Evolutionary conservation across 2,113 vertebrate species (phyloP).

Genomic region (Ptilorrhoa leucosticta): DNA sequence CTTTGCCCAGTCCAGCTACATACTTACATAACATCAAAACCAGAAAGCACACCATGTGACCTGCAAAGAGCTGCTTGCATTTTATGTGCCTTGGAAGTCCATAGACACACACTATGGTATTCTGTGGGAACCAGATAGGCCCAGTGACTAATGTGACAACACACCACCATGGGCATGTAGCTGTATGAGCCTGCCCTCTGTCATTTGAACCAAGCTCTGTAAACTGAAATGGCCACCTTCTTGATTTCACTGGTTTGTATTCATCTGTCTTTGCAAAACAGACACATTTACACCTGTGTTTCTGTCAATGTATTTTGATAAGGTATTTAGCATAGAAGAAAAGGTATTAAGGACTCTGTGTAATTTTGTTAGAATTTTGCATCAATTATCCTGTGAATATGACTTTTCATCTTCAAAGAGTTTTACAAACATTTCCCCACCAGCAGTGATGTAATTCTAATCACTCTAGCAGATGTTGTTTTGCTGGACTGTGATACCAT

Average conservation of each 20-base stretch:
- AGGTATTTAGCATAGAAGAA: neutral
- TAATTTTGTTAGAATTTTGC: neutral
- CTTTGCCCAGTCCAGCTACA: neutral
- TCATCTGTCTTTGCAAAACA: neutral
- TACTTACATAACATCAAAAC: neutral
- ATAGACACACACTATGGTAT: neutral
- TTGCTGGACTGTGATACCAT: neutral
- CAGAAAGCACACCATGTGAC: neutral
- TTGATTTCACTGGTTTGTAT: neutral
- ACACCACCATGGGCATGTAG: neutral
- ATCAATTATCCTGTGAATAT: neutral
- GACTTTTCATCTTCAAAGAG: neutral
- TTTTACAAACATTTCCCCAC: slow-evolving; percentile 1
- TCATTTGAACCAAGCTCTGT: neutral
- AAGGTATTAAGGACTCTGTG: neutral
- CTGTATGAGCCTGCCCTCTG: neutral
- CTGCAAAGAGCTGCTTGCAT: neutral
- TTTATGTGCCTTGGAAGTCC: neutral
- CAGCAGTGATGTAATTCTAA: slow-evolving; percentile 3
- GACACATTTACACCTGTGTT: neutral
- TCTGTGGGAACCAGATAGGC: neutral
- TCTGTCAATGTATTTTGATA: neutral
- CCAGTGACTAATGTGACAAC: neutral
- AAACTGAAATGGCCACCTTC: neutral
- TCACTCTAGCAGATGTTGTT: slow-evolving; percentile 35